phyloP scores from a whole-genome alignment of 2,797 vertebrate species.

The Sebastes steindachneri region DNA sequence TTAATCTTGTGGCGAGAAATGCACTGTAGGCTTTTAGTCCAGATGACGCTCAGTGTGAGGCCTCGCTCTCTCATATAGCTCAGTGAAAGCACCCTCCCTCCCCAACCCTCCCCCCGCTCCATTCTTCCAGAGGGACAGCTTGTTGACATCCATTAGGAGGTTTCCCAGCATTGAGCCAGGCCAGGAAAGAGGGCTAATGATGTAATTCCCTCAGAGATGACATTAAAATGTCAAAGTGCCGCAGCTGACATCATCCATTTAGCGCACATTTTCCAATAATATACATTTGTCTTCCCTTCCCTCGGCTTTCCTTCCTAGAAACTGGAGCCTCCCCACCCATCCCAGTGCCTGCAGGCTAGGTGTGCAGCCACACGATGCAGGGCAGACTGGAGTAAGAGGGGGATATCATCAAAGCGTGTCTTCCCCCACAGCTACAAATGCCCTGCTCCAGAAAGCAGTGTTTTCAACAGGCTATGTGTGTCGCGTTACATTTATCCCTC shows the following conservation, averaged over 20 bases:
- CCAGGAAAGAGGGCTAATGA: constrained; percentile 75
- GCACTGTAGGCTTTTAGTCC: constrained; percentile 64
- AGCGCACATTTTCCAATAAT: constrained; percentile 72
- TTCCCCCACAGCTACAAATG: constrained; percentile 65
- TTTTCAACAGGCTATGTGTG: constrained; percentile 58
- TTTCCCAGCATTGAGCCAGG: constrained; percentile 76
- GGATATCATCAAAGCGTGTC: constrained; percentile 58
- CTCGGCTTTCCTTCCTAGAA: constrained; percentile 31
- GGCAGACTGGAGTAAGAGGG: constrained; percentile 34
- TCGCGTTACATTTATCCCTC: constrained; percentile 45
- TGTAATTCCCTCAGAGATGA: constrained; percentile 82
- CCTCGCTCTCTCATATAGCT: constrained; percentile 30
- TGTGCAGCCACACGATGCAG: constrained; percentile 53
- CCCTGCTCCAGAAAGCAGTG: constrained; percentile 55
- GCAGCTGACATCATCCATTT: constrained; percentile 80
- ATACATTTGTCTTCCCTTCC: constrained; percentile 51
- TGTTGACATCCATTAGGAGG: constrained; percentile 81
- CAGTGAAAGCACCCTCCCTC: constrained; percentile 23
- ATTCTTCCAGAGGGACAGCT: constrained; percentile 71
- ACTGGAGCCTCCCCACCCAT: constrained; percentile 41
- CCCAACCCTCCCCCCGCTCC: constrained; percentile 1
- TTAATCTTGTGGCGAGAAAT: constrained; percentile 58
- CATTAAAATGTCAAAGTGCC: constrained; percentile 80
- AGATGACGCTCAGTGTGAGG: constrained; percentile 58
- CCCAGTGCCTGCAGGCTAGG: constrained; percentile 54